Percentiles rank a stretch among this genome's conserved stretches.
Evolutionary conservation across 2,797 vertebrate species (phyloP).

Genomic region (Anableps anableps): DNA sequence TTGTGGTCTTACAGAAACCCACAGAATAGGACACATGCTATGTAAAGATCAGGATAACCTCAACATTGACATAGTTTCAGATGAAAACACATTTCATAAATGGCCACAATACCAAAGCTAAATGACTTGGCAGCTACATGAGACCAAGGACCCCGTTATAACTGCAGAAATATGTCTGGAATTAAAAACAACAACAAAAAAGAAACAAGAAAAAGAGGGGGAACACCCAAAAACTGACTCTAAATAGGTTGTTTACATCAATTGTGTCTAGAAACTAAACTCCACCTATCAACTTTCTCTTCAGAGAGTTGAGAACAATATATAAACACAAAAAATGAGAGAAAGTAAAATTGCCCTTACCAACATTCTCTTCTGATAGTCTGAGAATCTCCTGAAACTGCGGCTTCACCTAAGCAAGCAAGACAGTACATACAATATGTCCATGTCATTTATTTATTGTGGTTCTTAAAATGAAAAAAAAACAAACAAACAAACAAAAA

Average conservation of each 20-base stretch:
- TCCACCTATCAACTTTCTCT: constrained; percentile 49
- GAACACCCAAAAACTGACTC: constrained; percentile 65
- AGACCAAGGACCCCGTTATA: constrained; percentile 67
- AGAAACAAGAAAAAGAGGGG: constrained; percentile 26
- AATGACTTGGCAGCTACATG: constrained; percentile 61
- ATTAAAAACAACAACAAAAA: constrained; percentile 22
- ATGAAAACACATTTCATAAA: constrained; percentile 65
- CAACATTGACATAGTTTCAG: constrained; percentile 37
- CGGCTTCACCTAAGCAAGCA: constrained; percentile 90
- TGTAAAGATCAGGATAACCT: constrained; percentile 38
- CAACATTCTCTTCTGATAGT: constrained; percentile 97
- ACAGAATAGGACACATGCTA: constrained; percentile 13
- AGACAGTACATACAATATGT: neutral
- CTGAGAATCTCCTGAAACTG: constrained; percentile 99
- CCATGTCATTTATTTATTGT: neutral
- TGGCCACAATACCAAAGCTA: constrained; percentile 65
- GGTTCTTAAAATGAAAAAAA: neutral
- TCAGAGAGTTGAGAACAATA: neutral
- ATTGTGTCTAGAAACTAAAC: constrained; percentile 44
- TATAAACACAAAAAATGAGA: neutral
- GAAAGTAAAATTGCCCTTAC: constrained; percentile 78
- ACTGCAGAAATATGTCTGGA: constrained; percentile 65
- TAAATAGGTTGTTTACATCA: constrained; percentile 74
- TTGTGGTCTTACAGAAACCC: constrained; percentile 35
- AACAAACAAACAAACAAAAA: too few relatives aligned